phyloP scores from a whole-genome alignment of 2,888 invertebrate genomes.

The Orchestes rusci region DNA sequence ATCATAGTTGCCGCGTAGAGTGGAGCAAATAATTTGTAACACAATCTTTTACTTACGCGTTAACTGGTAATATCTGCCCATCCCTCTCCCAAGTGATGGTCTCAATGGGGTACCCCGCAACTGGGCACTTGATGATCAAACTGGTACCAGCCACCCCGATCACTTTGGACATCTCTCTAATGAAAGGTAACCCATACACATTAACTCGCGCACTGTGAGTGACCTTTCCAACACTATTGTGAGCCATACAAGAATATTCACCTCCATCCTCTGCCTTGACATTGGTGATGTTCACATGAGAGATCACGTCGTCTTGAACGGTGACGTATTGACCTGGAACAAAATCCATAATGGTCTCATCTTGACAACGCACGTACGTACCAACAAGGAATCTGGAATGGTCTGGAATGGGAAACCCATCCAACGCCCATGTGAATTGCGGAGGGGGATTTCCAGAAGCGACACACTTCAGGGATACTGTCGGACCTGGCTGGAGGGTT shows the following conservation, averaged over 20 bases:
- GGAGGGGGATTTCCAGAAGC: slow-evolving; percentile 94
- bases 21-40: not conserved
- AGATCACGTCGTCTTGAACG: slow-evolving; percentile 86
- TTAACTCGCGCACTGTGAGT: slow-evolving; percentile 47
- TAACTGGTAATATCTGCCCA: slow-evolving; percentile 77
- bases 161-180: slow-evolving; percentile 81
- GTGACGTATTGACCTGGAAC: slow-evolving; percentile 72
- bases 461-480: slow-evolving; percentile 85
- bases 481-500: slow-evolving; percentile 84
- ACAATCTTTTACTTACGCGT: slow-evolving; percentile 45
- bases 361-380: slow-evolving; percentile 12
- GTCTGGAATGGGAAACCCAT: slow-evolving; percentile 65
- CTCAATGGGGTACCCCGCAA: slow-evolving; percentile 83
- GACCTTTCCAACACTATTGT: slow-evolving; percentile 73
- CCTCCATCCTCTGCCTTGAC: slow-evolving; percentile 87
- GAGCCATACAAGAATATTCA: slow-evolving; percentile 79
- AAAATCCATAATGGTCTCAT: not conserved
- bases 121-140: slow-evolving; percentile 81
- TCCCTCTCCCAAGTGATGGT: slow-evolving; percentile 87
- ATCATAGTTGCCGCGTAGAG: no score
- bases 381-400: slow-evolving; percentile 72
- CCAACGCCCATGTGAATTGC: slow-evolving; percentile 84
- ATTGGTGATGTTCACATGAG: slow-evolving; percentile 83
- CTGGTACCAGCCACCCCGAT: slow-evolving; percentile 80
- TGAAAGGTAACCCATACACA: slow-evolving; percentile 56